Base-by-base conservation (phyloP, 2,888 invertebrate genomes). In the Diadromus collaris region DNA sequence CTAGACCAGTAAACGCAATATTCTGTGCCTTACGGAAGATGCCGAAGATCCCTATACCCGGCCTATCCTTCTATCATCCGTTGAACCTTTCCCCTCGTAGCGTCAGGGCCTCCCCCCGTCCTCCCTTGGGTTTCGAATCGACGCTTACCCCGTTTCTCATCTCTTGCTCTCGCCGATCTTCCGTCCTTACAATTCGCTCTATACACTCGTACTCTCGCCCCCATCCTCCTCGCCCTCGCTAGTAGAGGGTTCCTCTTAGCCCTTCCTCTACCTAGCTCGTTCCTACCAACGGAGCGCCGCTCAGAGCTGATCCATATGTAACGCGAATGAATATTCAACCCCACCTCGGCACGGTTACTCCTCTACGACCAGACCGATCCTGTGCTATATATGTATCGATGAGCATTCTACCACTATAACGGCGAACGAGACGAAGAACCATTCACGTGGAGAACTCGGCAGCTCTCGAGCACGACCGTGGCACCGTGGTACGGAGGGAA, bases 281-380 rank as follows among this genome's bases (percentile, higher is more conserved):
- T 77, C 71, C 73, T 78, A 65, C 81, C 78, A 79, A 69, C 81
- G 65, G 79, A 63, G 79, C 78, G 73, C 72, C 81, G 74, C 87
- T 86, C 86, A 84, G 83, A 84, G 86, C 87, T 90, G 89, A 90
- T 90, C 90, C 90, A 90, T 89, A 90, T 90, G 90, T 90, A 90
- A 90, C 89, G 78, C 86, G 88, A 90, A 90, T 90, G 90, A 90
- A 90, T 90, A 90, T 90, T 90, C 90, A 90, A 89, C 86, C 86
- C 84, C 85, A 10, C 38, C 38, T 82, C 83, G 83, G 85, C 76
- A 84, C 82, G 84, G 60, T 58, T 60, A 85, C 84, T 84, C 74
- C 80, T 64, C 81, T 56, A 63, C 68, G 44, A 58, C 67, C 71
- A 64, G 56, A 58, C 16, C 19, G 9, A 7, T 32, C 19, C 29